Percentiles rank a stretch among this genome's conserved stretches.
phyloP scores from a whole-genome alignment of 2,888 invertebrate species.

The Xestobium rufovillosum region DNA sequence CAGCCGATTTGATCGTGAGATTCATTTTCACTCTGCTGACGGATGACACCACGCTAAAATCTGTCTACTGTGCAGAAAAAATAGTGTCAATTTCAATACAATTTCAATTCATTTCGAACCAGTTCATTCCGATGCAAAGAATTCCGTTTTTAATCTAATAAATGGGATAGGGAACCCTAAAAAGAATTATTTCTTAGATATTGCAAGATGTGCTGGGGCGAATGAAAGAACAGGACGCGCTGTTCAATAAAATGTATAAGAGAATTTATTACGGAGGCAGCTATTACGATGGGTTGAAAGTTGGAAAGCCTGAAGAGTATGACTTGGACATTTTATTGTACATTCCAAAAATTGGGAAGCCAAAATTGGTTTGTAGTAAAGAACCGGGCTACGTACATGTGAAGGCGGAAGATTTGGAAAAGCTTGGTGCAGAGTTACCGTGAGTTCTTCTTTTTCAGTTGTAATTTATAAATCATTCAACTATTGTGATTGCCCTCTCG shows the following conservation, averaged over 20 bases:
- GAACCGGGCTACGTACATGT: slow-evolving; percentile 46
- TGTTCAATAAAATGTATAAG: slow-evolving; percentile 35
- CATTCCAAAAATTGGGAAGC: slow-evolving; percentile 44
- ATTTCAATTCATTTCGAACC: too few species aligned
- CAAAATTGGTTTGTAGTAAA: slow-evolving; percentile 29
- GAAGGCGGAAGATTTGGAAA: slow-evolving; percentile 33
- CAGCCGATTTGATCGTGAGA: too few species aligned
- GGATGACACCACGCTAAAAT: too few species aligned
- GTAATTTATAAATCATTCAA: not conserved
- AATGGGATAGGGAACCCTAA: too few species aligned
- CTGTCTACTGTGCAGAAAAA: too few species aligned
- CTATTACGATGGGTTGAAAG: slow-evolving; percentile 54
- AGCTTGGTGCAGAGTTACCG: too few species aligned
- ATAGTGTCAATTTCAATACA: too few species aligned
- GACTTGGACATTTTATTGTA: slow-evolving; percentile 53
- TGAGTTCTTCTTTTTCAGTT: slow-evolving; percentile 10
- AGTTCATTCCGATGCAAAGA: too few species aligned
- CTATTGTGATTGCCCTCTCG: too few species aligned
- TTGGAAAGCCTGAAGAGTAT: slow-evolving; percentile 53
- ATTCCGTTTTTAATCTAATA: too few species aligned
- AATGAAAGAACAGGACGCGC: slow-evolving; percentile 32
- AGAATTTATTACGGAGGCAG: slow-evolving; percentile 49
- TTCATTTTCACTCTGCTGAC: too few species aligned
- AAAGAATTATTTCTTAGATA: slow-evolving; percentile 28
- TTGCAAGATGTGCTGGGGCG: slow-evolving; percentile 26